Evolutionary conservation across 1,140 invertebrate genomes (phyloP).

Genomic region (Radopholus similis): DNA sequence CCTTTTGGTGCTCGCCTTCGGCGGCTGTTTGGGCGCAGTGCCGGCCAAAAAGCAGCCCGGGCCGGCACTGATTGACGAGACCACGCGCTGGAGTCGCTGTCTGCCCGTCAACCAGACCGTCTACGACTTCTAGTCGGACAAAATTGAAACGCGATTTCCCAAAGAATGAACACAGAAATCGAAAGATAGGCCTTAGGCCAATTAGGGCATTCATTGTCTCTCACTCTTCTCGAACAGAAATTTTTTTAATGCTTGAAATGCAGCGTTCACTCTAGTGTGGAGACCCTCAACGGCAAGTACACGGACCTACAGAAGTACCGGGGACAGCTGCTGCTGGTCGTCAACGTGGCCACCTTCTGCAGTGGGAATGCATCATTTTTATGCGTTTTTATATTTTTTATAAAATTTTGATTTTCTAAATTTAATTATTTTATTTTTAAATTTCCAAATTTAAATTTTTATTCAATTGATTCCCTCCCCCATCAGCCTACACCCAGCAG

Average conservation of each 20-base stretch:
- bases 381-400: background rate
- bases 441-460: too few relatives aligned
- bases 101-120: constrained; percentile 30
- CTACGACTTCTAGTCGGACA: constrained; percentile 39
- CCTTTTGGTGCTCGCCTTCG: background rate
- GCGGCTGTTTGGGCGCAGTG: background rate
- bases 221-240: constrained; percentile 12
- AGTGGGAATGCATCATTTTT: constrained; percentile 22
- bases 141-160: background rate
- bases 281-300: constrained; percentile 37
- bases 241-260: background rate
- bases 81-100: constrained; percentile 34
- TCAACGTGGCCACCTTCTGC: constrained; percentile 62
- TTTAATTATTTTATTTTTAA: too few relatives aligned
- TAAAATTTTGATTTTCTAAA: too few relatives aligned
- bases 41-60: constrained; percentile 24
- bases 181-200: too few relatives aligned
- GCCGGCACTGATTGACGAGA: constrained; percentile 28
- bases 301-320: constrained; percentile 29
- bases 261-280: constrained; percentile 50
- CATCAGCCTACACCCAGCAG: constrained; percentile 55
- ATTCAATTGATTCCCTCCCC: too few relatives aligned
- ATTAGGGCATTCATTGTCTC: background rate
- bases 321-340: constrained; percentile 30
- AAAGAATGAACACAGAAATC: constrained; percentile 9